phyloP scores from a whole-genome alignment of 2,888 invertebrate genomes.

The Leptinotarsa rubiginosa region DNA sequence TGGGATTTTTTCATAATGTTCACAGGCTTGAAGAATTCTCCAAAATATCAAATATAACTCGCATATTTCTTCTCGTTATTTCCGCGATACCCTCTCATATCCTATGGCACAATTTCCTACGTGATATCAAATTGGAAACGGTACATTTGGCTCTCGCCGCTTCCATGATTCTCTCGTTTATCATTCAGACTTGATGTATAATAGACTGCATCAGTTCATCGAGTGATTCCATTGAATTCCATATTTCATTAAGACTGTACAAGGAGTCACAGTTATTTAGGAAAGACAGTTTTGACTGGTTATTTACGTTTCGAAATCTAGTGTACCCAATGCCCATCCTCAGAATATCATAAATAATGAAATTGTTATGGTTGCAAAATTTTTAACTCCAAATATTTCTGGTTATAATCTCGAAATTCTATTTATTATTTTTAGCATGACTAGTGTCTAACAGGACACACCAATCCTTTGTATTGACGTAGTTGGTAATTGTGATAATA shows the following conservation, averaged over 20 bases:
- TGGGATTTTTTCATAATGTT: constrained; percentile 6
- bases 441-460: too few species aligned
- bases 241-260: background rate
- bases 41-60: constrained; percentile 13
- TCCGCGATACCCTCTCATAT: constrained; percentile 16
- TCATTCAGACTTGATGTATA: constrained; percentile 2
- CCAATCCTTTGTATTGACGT: too few species aligned
- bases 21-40: background rate
- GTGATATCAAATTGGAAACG: constrained; percentile 18
- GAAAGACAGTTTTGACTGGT: too few species aligned
- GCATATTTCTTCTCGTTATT: constrained; percentile 4
- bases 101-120: constrained; percentile 5
- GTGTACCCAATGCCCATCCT: too few species aligned
- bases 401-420: too few species aligned
- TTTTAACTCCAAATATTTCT: too few species aligned
- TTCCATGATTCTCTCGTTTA: background rate
- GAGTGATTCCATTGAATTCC: background rate
- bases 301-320: too few species aligned
- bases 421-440: too few species aligned
- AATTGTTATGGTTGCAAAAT: too few species aligned
- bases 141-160: background rate
- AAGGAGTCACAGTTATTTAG: too few species aligned
- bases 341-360: too few species aligned
- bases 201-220: background rate
- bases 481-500: too few species aligned